Evolutionary conservation across 2,888 invertebrate genomes (phyloP), one percentile per base, ranked within the genome.

Genomic region (Amphipoea lucens): DNA sequence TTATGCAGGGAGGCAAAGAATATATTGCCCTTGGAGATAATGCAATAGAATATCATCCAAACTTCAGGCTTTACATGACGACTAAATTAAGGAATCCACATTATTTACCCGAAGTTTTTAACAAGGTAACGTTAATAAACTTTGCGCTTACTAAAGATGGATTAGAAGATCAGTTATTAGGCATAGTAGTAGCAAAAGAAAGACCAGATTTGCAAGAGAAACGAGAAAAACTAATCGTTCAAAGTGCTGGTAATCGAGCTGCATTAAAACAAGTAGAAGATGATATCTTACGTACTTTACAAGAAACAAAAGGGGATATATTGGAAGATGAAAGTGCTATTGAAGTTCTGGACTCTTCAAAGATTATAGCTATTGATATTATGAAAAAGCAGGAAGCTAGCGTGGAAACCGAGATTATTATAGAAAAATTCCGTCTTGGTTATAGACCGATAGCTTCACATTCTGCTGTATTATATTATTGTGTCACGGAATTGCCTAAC

Each of bases 271-370:
- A 98, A 93, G 98, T 98, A 45, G 99, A 99, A 95, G 98, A 99
- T 92, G 98, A 98, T 95, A 99, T 99, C 89, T 96, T 99, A 71
- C 97, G 98, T 90, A 99, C 99, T 0, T 95, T 99, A 76, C 98
- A 98, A 67, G 97, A 98, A 91, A 97, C 98, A 2, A 98, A 98
- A 93, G 98, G 99, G 4, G 98, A 99, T 93, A 99, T 99, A 92
- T 97, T 99, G 83, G 99, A 99, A 95, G 99, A 99, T 93, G 99
- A 99, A 95, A 97, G 97, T 6, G 99, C 99, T 5, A 99, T 99
- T 88, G 97, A 98, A 93, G 98, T 99, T 82, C 96, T 99, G 69
- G 99, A 99, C 93, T 98, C 98, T 6, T 99, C 99, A 0, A 99
- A 99, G 95, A 94, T 97, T 14, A 95, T 99, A 62, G 98, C 99